phyloP scores from a whole-genome alignment of 2,888 invertebrate species.

The Pollenia griseotomentosa region DNA sequence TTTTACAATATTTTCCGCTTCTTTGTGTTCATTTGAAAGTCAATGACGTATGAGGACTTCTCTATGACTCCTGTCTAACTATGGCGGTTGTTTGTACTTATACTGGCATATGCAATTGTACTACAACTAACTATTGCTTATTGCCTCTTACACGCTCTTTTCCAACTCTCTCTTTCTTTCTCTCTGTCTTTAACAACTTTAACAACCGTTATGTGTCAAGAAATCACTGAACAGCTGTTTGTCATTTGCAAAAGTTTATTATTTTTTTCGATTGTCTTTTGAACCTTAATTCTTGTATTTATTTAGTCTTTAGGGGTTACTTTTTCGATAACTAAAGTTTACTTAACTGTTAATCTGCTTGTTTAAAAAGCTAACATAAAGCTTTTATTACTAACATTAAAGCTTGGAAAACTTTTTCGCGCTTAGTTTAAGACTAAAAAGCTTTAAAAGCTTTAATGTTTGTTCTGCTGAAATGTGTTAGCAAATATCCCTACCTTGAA shows the following conservation, averaged over 20 bases:
- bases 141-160: neutral
- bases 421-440: neutral
- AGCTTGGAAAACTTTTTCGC: neutral
- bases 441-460: neutral
- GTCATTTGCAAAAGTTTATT: slow-evolving; percentile 9
- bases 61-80: slow-evolving; percentile 57
- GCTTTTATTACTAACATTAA: neutral
- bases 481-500: no score
- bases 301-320: neutral
- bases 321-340: neutral
- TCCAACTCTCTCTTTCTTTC: neutral
- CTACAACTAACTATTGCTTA: neutral
- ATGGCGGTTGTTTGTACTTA: slow-evolving; percentile 58
- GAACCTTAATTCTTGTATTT: neutral
- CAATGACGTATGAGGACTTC: slow-evolving; percentile 61
- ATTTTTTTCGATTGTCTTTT: neutral
- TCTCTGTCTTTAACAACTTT: slow-evolving; percentile 1
- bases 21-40: slow-evolving; percentile 43
- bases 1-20: slow-evolving; percentile 33
- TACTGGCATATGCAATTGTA: slow-evolving; percentile 41
- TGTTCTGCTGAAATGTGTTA: no score
- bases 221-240: slow-evolving; percentile 42
- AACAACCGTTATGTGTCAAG: slow-evolving; percentile 17
- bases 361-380: neutral
- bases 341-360: neutral